Evolutionary conservation across 2,113 vertebrate genomes (phyloP), one percentile per base, ranked within the genome.

Genomic region (Pterocles gutturalis): DNA sequence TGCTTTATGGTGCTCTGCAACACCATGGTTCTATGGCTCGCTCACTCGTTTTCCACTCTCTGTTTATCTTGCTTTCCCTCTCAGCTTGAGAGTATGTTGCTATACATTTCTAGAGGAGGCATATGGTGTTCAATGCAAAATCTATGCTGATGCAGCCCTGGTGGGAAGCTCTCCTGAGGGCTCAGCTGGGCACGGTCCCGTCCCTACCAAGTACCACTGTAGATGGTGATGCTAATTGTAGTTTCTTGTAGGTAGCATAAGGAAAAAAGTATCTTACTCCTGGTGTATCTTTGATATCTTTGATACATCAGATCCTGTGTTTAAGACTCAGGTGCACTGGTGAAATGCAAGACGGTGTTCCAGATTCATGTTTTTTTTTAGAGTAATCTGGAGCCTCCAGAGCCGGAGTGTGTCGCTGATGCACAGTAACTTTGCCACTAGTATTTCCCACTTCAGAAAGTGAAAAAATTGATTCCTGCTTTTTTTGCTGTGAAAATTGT

Each of bases 11-110:
- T 4, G 26, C 61, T 55, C 62, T 26, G n/a, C 51, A 34, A 64
- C 38, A 38, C 66, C 5, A 1, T 22, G 48, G 33, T 53, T 53
- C 12, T 29, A 4, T 0, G 1, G 15, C 21, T 87, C 13, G 1
- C 24, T 58, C 4, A 0, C 41, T 72, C 10, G 1, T 31, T 87
- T 71, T 66, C 18, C 26, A 9, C 6, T 45, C 36, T 34, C 38
- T 66, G 15, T 7, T 87, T 33, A 49, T 53, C 31, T 73, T 57
- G 34, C 19, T 28, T 60, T 66, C 31, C 31, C 29, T 69, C 24
- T 5, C 54, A 78, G 20, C 61, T 34, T 41, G 34, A 45, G 75
- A 14, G 5, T 24, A 9, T 21, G 26, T 26, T 76, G 48, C 38
- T 69, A 0, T 24, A 7, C 4, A 0, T 65, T 90, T 65, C 41